Conservation (phyloP, 2,113 vertebrate genomes). For the Regulus satrapa region DNA sequence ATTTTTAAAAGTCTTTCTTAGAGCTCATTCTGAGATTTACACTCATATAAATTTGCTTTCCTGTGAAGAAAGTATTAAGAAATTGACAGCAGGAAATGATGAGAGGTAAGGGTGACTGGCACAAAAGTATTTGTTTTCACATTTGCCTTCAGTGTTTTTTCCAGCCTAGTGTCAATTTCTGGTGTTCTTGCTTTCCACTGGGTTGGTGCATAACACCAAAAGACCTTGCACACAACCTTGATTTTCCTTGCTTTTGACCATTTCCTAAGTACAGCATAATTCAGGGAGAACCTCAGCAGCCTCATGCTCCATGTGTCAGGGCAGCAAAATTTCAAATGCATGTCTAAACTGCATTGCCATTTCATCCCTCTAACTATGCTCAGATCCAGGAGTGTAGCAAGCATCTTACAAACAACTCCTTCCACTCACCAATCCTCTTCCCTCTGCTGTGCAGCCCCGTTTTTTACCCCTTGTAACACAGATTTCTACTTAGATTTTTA, state of each 20-base stretch:
- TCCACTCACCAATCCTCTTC: neutral
- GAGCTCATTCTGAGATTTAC: neutral
- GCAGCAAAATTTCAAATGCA: neutral
- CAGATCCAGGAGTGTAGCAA: neutral
- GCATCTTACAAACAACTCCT: neutral
- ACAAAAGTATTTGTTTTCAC: neutral
- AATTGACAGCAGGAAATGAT: neutral
- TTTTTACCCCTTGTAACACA: neutral
- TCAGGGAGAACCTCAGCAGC: neutral
- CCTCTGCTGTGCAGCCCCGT: rapidly evolving
- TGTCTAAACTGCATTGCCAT: neutral
- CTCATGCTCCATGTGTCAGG: neutral
- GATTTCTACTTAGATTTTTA: neutral
- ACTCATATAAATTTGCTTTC: rapidly evolving
- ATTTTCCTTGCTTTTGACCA: neutral
- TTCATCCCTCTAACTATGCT: neutral
- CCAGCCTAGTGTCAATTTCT: neutral
- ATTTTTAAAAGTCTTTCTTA: neutral
- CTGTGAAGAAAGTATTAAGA: neutral
- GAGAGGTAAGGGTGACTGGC: neutral
- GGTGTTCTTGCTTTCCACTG: neutral
- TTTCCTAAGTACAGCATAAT: neutral
- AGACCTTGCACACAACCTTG: too few species aligned
- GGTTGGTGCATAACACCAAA: neutral
- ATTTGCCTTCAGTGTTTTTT: neutral